phyloP scores from a whole-genome alignment of 2,888 invertebrate genomes.

The Hecatera dysodea region DNA sequence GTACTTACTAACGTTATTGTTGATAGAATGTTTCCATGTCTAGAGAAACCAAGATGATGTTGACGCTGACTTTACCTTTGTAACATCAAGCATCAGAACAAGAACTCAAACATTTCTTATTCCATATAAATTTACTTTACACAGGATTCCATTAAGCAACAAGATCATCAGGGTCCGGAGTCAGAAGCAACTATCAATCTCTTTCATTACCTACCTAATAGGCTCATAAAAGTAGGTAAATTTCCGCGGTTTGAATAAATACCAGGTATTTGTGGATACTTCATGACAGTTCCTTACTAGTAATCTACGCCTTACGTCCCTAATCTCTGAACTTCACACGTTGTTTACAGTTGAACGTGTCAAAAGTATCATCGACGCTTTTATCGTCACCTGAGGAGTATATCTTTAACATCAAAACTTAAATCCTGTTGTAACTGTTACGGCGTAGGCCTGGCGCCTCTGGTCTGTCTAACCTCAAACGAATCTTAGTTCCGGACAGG shows the following conservation, averaged over 20 bases:
- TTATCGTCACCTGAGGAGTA: slow-evolving; percentile 24
- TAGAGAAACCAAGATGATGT: neutral
- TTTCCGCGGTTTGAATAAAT: slow-evolving; percentile 16
- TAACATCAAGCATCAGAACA: too few species aligned
- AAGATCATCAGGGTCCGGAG: neutral
- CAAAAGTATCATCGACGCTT: slow-evolving; percentile 2
- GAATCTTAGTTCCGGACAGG: neutral
- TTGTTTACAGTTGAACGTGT: slow-evolving; percentile 5
- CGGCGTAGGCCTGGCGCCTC: slow-evolving; percentile 26
- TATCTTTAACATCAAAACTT: slow-evolving; percentile 29
- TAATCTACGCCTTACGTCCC: slow-evolving; percentile 10
- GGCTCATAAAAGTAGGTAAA: neutral
- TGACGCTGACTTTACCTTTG: neutral
- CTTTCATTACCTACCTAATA: slow-evolving; percentile 2
- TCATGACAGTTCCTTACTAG: slow-evolving; percentile 1
- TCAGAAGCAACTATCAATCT: neutral
- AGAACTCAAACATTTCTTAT: too few species aligned
- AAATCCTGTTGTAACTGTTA: neutral
- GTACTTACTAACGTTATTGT: neutral
- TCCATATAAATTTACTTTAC: too few species aligned
- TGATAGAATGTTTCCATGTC: neutral
- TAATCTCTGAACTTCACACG: slow-evolving; percentile 36
- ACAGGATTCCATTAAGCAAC: neutral
- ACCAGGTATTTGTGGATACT: slow-evolving; percentile 3
- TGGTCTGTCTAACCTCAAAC: neutral